phyloP scores from a whole-genome alignment of 2,888 invertebrate genomes.

The Imbricaverruca yamaguchii region DNA sequence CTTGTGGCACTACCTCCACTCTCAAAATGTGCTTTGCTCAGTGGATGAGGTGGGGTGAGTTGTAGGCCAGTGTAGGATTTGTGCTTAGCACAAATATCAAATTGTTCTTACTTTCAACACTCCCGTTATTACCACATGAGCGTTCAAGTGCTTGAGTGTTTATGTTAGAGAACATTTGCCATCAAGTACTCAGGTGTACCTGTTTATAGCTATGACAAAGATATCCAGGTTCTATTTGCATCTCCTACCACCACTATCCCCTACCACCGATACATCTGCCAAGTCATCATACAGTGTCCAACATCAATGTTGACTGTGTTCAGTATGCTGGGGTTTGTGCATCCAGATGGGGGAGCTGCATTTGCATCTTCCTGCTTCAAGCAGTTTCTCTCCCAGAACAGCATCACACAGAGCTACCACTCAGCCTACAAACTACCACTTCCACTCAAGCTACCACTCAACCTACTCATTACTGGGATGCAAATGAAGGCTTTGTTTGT shows the following conservation, averaged over 20 bases:
- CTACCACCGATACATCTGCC: background rate
- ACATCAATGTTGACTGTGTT: conserved; percentile 3
- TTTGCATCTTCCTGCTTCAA: background rate
- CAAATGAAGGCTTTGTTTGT: no score
- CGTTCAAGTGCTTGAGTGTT: conserved; percentile 9
- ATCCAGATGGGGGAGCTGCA: conserved; percentile 9
- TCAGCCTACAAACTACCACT: no score
- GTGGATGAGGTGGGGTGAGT: conserved; percentile 14
- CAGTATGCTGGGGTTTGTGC: background rate
- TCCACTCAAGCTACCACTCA: background rate
- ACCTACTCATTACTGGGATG: no score
- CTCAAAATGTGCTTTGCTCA: conserved; percentile 13
- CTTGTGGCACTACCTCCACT: conserved; percentile 15
- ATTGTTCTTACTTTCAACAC: background rate
- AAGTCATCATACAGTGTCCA: conserved; percentile 1
- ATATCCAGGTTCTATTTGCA: background rate
- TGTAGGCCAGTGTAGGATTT: background rate
- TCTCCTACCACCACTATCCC: background rate
- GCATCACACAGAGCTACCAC: conserved; percentile 2
- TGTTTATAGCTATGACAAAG: conserved; percentile 20
- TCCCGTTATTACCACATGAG: conserved; percentile 15
- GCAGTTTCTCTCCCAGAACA: conserved; percentile 13
- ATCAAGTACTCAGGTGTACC: background rate
- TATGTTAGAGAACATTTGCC: conserved; percentile 23
- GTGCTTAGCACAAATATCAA: conserved; percentile 9